Evolutionary conservation across 2,113 vertebrate genomes (phyloP), one percentile per base, ranked within the genome.

Genomic region (Proterorhinus semilunaris): DNA sequence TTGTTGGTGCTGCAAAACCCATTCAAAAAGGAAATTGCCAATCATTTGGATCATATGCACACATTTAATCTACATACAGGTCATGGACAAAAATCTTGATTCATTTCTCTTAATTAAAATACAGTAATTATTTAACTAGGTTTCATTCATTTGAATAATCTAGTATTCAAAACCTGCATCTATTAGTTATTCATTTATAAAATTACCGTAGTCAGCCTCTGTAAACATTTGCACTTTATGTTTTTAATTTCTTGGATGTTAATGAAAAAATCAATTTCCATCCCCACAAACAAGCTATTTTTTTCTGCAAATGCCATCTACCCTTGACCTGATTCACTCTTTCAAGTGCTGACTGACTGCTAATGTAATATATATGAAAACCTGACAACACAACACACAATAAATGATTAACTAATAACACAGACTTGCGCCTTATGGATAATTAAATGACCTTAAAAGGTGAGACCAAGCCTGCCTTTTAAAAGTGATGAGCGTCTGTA

Each of bases 381-480:
- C 10, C 17, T 27, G 8, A 59, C 12, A 59, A 36, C 42, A 13
- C 6, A 43, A n/a, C 36, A 44, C 42, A 16, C 36, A 45, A 61
- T 45, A 61, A 45, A 61, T 61, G 42, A 61, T 61, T 61, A 45
- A 61, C 44, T 61, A n/a, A 61, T 61, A 61, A 45, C n/a, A 61
- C 15, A 42, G 12, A 44, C 57, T 6, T 43, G 7, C 4, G 58
- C 58, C 13, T 44, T 16, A 16, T 61, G 58, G 58, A 61, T 61
- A 61, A 61, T 61, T 61, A 61, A 61, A 45, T 61, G 58, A 42
- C 57, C 57, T 44, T 15, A 61, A 61, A 61, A 61, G 57, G 36
- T 43, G 12, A 44, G 15, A 42, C 42, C 36, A 15, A 59, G 11
- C 11, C 6, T 43, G 10, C 13, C 27, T 43, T 57, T 55, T 36